Evolutionary conservation across 2,888 invertebrate genomes (phyloP), one percentile per base, ranked within the genome.

Genomic region (Melolontha melolontha): DNA sequence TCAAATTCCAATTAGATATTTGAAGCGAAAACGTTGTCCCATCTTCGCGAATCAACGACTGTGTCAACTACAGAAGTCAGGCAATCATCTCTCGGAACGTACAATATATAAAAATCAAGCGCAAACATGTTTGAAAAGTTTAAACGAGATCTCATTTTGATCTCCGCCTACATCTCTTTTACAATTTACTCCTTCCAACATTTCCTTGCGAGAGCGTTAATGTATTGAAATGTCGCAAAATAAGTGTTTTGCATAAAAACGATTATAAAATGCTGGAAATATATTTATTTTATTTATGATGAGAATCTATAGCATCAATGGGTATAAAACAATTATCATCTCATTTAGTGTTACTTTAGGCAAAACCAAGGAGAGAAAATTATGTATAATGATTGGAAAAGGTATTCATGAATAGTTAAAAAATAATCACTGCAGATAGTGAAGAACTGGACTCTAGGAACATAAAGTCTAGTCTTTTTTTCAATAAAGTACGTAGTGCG

Each of bases 71-170:
- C 73, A 75, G 75, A 73, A 76, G 75, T 74, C 71, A 71, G 74
- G 76, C 74, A 76, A 77, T 77, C 78, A 75, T 78, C 76, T 73
- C 71, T 65, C 52, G 54, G 44, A 44, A 54, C 64, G 55, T 76
- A 76, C 77, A 77, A 78, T 78, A 76, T 74, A 74, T 73, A 79
- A 78, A 79, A 79, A 77, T 78, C 78, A 62, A 62, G 73, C 74
- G 74, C 74, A 72, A 76, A 78, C 75, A 74, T 75, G 74, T 59
- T 55, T 75, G 73, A 75, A 76, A 79, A 79, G 78, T 79, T 79
- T 79, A 78, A 79, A 79, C 78, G 78, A 79, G 78, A 75, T 77
- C 76, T 71, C 71, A 76, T 76, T 76, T 75, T 74, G 70, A 67
- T 65, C 67, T 57, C 44, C 59, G 22, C 42, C 41, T 57, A 44